Evolutionary conservation across 1,140 invertebrate species (phyloP).

Genomic region (Calosoma granatense): DNA sequence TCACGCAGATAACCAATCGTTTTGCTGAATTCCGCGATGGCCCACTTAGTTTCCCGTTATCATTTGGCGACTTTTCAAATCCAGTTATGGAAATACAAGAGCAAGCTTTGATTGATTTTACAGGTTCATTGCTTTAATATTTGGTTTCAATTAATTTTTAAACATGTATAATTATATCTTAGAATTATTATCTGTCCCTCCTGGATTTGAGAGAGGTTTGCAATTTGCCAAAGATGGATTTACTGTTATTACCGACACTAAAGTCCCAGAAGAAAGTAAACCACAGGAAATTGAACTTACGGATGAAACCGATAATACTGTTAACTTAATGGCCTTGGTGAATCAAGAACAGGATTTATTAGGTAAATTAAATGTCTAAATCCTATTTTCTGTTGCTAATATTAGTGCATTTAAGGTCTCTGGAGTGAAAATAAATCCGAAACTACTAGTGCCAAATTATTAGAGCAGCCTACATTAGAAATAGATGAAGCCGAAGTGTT

Average conservation of each 20-base stretch:
- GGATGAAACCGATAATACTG: constrained; percentile 16
- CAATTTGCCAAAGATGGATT: constrained; percentile 41
- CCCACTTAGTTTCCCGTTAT: constrained; percentile 64
- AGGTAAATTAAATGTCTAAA: no score
- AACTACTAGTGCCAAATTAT: background rate
- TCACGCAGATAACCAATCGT: constrained; percentile 47
- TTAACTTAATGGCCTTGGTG: constrained; percentile 31
- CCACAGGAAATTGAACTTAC: background rate
- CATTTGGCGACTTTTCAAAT: constrained; percentile 68
- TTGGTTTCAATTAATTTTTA: no score
- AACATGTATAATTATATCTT: no score
- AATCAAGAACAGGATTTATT: constrained; percentile 25
- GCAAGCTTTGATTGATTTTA: constrained; percentile 13
- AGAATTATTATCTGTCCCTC: constrained; percentile 50
- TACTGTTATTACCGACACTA: constrained; percentile 29
- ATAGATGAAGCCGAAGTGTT: background rate
- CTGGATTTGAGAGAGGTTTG: constrained; percentile 50
- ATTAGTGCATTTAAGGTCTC: background rate
- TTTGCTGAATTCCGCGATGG: constrained; percentile 57
- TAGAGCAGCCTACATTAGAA: constrained; percentile 1
- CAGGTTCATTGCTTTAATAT: no score
- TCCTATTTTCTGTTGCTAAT: background rate
- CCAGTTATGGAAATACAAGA: constrained; percentile 24
- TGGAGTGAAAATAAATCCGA: background rate
- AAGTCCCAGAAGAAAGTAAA: background rate